phyloP scores from a whole-genome alignment of 92 coral and sea anemone genomes.

The Palythoa caribaeorum region DNA sequence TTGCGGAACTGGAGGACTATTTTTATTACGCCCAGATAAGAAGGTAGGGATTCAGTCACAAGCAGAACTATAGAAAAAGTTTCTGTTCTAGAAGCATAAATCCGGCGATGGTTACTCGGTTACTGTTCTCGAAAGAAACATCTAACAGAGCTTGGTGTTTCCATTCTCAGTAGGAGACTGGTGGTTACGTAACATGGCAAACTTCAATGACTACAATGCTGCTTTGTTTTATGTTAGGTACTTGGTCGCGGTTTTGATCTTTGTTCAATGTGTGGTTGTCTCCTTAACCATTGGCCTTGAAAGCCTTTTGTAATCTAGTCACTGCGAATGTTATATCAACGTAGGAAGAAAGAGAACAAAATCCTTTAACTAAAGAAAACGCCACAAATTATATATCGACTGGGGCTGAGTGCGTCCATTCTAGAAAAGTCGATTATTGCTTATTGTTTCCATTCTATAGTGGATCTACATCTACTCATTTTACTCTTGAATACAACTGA shows the following conservation, averaged over 20 bases:
- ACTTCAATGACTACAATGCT: no score
- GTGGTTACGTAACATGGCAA: no score
- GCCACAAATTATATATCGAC: not conserved
- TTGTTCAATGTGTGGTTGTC: not conserved
- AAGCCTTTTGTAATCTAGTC: no score
- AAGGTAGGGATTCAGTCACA: constrained; percentile 59
- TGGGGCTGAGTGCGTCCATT: not conserved
- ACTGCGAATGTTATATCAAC: no score
- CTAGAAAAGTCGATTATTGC: not conserved
- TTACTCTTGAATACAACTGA: no score
- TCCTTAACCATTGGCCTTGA: not conserved
- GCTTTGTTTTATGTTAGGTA: not conserved
- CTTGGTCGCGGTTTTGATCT: not conserved
- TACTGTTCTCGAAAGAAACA: not conserved
- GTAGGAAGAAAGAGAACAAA: no score
- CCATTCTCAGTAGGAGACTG: not conserved
- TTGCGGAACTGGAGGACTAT: constrained; percentile 91
- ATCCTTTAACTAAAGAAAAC: no score
- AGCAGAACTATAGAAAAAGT: not conserved
- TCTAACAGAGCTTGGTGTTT: not conserved
- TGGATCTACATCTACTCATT: no score
- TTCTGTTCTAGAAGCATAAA: not conserved
- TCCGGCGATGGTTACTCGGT: not conserved
- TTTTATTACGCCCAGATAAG: constrained; percentile 98
- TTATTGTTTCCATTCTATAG: not conserved